phyloP scores from a whole-genome alignment of 2,797 vertebrate species.

The Chaetodon trifasciatus region DNA sequence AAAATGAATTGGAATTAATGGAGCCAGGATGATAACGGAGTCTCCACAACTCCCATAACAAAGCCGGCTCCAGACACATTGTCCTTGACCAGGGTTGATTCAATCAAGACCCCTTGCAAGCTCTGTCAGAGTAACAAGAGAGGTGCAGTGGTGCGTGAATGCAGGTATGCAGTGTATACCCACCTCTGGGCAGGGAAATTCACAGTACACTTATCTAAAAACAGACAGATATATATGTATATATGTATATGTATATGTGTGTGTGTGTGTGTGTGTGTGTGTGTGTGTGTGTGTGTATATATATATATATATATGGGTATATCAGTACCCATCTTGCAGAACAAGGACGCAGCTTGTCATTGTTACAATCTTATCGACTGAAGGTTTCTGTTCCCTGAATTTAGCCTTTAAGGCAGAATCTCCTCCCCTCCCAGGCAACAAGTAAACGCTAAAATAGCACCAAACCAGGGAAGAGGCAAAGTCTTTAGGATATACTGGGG shows the following conservation, averaged over 20 bases:
- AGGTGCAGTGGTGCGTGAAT: slow-evolving; percentile 18
- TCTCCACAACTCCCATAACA: slow-evolving; percentile 87
- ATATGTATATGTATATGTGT: too few relatives aligned
- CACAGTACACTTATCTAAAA: slow-evolving; percentile 14
- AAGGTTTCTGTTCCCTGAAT: slow-evolving; percentile 1
- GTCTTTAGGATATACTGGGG: background rate
- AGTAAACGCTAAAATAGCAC: background rate
- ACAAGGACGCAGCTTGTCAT: slow-evolving; percentile 4
- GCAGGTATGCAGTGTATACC: slow-evolving; percentile 14
- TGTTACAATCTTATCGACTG: slow-evolving; percentile 11
- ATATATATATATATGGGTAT: background rate
- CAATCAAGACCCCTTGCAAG: slow-evolving; percentile 64
- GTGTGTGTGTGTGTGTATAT: too few relatives aligned
- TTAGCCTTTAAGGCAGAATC: background rate
- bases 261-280: too few relatives aligned
- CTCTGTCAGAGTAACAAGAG: slow-evolving; percentile 47
- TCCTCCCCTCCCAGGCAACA: background rate
- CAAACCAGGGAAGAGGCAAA: background rate
- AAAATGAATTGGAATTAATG: slow-evolving; percentile 85
- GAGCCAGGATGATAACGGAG: slow-evolving; percentile 83
- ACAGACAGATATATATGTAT: slow-evolving; percentile 12
- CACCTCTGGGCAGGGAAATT: slow-evolving; percentile 5
- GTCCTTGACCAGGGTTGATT: slow-evolving; percentile 82
- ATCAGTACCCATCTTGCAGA: slow-evolving; percentile 10
- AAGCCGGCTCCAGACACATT: slow-evolving; percentile 76